Percentiles rank a stretch among this genome's conserved stretches.
Conservation (phyloP, 2,113 vertebrate genomes). For the Tragelaphus scriptus region DNA sequence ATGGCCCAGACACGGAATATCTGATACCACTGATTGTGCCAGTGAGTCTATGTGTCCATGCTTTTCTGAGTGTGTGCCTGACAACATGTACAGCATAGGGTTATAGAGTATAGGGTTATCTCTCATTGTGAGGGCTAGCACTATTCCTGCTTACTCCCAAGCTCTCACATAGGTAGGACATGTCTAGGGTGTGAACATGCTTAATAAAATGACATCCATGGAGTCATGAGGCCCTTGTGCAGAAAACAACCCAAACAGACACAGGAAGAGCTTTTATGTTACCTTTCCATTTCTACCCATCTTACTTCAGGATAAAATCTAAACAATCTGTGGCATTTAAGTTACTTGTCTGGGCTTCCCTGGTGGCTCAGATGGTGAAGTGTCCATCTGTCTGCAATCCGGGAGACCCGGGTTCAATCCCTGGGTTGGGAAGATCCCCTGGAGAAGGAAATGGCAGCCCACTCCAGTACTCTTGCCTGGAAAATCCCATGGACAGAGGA, state of each 20-base stretch:
- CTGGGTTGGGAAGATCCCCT: neutral
- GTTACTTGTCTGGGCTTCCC: neutral
- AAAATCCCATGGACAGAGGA: neutral
- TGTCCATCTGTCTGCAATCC: neutral
- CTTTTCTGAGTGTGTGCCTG: neutral
- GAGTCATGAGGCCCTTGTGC: neutral
- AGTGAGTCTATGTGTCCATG: neutral
- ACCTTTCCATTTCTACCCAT: neutral
- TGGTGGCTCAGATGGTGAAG: neutral
- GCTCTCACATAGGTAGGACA: neutral
- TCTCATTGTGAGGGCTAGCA: neutral
- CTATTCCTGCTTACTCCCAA: no score
- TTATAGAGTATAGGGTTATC: neutral
- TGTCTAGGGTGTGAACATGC: neutral
- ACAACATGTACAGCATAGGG: no score
- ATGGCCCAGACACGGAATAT: neutral
- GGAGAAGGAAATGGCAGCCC: neutral
- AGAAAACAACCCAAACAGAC: neutral
- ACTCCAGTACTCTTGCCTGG: neutral
- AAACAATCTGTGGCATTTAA: neutral
- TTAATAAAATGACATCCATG: neutral
- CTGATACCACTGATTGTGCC: neutral
- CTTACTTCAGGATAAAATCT: neutral
- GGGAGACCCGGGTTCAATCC: neutral
- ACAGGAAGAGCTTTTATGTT: neutral